Percentiles rank a stretch among this genome's conserved stretches.
phyloP scores from a whole-genome alignment of 2,113 vertebrate genomes.

The Alouatta palliata region DNA sequence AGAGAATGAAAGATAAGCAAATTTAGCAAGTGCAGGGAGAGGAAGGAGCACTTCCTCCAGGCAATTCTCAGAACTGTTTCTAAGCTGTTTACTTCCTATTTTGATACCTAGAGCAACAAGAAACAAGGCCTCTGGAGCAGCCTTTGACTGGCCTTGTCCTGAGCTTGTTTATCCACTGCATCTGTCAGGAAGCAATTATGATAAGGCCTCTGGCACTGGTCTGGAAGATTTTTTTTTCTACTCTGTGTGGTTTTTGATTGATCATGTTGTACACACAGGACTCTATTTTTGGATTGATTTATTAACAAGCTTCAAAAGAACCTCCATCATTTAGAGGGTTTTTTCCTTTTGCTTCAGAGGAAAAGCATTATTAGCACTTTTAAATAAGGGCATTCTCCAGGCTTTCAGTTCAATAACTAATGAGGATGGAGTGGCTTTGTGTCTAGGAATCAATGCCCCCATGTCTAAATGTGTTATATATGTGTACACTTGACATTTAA shows the following conservation, averaged over 20 bases:
- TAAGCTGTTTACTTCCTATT: slow-evolving; percentile 88
- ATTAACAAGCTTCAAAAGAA: slow-evolving; percentile 66
- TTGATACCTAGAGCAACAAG: slow-evolving; percentile 86
- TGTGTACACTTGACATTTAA: background rate
- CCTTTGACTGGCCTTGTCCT: slow-evolving; percentile 80
- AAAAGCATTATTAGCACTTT: slow-evolving; percentile 36
- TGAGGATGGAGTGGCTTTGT: background rate
- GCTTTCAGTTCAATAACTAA: slow-evolving; percentile 16
- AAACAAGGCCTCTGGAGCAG: slow-evolving; percentile 78
- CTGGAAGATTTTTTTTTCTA: slow-evolving; percentile 82
- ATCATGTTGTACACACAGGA: slow-evolving; percentile 84
- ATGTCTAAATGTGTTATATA: background rate
- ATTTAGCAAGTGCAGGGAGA: slow-evolving; percentile 78
- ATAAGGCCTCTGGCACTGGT: slow-evolving; percentile 85
- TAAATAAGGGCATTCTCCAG: slow-evolving; percentile 25
- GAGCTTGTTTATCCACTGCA: slow-evolving; percentile 83
- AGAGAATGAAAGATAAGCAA: slow-evolving; percentile 79
- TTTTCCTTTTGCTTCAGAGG: slow-evolving; percentile 10
- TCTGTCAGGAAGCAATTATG: slow-evolving; percentile 90
- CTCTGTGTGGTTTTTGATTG: slow-evolving; percentile 79
- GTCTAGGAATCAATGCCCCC: background rate
- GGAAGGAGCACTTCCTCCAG: slow-evolving; percentile 85
- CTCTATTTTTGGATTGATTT: slow-evolving; percentile 82
- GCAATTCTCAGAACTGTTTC: slow-evolving; percentile 87
- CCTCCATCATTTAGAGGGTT: slow-evolving; percentile 8